A percentile compares a stretch with the other conserved stretches of the same genome.
These are phyloP conservation scores for Acleris cristana DNA, from an alignment of 2,888 invertebrate species.

Conservation along the genomic window DNA sequence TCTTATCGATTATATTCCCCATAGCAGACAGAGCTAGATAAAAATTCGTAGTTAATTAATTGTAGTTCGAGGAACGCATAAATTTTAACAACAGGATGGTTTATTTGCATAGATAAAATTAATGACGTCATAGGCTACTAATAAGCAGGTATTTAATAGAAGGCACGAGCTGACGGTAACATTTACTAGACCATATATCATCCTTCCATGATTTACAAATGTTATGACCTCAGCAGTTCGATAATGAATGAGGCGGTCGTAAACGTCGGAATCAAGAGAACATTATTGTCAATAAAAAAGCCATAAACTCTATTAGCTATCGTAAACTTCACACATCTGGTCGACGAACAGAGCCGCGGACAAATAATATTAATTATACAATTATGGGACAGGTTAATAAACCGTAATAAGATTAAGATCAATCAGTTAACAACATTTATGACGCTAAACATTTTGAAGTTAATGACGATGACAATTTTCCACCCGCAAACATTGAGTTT, in stretches of 20 bases:
- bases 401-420: constrained; percentile 35
- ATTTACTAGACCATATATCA: constrained; percentile 62
- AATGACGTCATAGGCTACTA: constrained; percentile 23
- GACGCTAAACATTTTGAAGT: constrained; percentile 35
- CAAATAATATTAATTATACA: constrained; percentile 73
- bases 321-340: constrained; percentile 81
- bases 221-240: constrained; percentile 78
- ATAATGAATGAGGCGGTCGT: constrained; percentile 81
- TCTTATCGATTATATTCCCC: constrained; percentile 52
- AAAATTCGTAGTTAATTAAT: constrained; percentile 61
- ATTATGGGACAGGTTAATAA: constrained; percentile 54
- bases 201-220: constrained; percentile 75
- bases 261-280: constrained; percentile 79
- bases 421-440: constrained; percentile 18
- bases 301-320: constrained; percentile 81
- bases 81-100: constrained; percentile 45
- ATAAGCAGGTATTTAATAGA: constrained; percentile 13
- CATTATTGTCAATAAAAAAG: constrained; percentile 83
- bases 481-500: constrained; percentile 40
- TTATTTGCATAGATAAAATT: constrained; percentile 33
- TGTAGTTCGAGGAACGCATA: constrained; percentile 53
- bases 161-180: constrained; percentile 47
- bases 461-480: constrained; percentile 33
- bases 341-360: constrained; percentile 75
- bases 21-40: constrained; percentile 53